Percentiles rank a stretch among this genome's conserved stretches.
Conservation (phyloP, 2,113 vertebrate genomes). For the Poecilia latipinna region DNA sequence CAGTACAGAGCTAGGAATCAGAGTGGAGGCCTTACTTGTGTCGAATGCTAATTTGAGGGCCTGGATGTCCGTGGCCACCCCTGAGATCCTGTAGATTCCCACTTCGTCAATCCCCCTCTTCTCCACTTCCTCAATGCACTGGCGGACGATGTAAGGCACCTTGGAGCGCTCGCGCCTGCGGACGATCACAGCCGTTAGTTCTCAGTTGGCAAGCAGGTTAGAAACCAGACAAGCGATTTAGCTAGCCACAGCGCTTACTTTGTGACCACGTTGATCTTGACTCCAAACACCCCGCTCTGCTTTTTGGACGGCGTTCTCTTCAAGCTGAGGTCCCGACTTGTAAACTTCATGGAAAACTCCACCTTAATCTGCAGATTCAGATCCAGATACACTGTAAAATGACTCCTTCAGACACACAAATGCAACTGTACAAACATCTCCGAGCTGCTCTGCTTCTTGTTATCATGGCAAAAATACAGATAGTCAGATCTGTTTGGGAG, state of each 20-base stretch:
- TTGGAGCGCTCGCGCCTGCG: constrained; percentile 97
- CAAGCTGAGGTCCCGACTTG: constrained; percentile 95
- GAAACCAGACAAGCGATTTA: neutral
- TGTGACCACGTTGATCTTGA: constrained; percentile 98
- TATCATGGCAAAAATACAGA: neutral
- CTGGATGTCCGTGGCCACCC: constrained; percentile 98
- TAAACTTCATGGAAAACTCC: constrained; percentile 99
- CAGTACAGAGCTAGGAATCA: neutral
- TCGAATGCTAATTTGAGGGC: constrained; percentile 94
- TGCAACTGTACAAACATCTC: neutral
- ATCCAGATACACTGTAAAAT: neutral
- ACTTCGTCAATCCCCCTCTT: constrained; percentile 98
- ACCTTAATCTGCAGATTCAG: constrained; percentile 90
- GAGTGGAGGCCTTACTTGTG: constrained; percentile 85
- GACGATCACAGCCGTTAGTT: neutral
- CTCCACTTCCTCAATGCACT: constrained; percentile 98
- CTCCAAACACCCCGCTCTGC: constrained; percentile 97
- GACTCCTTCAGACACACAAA: neutral
- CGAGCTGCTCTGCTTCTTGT: neutral
- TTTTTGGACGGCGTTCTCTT: constrained; percentile 98
- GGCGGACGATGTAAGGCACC: constrained; percentile 98
- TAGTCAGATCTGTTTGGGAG: neutral
- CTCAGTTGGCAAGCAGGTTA: neutral
- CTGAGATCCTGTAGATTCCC: constrained; percentile 98
- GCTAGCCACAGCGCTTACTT: constrained; percentile 80